These are phyloP conservation scores for Galerucella nymphaeae DNA, from an alignment of 2,888 invertebrate species.

Conservation along the genomic window DNA sequence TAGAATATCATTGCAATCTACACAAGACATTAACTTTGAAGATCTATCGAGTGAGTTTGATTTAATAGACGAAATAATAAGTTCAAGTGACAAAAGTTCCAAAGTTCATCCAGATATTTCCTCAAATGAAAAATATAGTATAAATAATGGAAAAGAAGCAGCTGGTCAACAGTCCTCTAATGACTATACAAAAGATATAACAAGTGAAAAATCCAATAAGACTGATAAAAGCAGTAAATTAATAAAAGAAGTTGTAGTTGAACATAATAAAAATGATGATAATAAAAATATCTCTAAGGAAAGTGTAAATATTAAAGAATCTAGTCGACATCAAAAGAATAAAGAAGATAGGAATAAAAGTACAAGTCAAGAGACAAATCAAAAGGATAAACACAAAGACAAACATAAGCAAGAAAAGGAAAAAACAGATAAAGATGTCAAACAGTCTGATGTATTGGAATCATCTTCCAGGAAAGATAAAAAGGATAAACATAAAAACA, in stretches of 20 bases:
- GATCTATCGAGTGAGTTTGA: conserved; percentile 63
- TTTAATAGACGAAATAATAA: conserved; percentile 64
- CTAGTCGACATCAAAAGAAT: conserved; percentile 35
- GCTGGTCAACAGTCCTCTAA: conserved; percentile 9
- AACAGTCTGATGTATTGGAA: conserved; percentile 5
- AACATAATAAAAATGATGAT: conserved; percentile 23
- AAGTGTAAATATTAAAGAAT: conserved; percentile 40
- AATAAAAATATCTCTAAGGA: conserved; percentile 29
- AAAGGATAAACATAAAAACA: conserved; percentile 32
- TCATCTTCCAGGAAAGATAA: conserved; percentile 18
- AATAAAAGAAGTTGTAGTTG: conserved; percentile 53
- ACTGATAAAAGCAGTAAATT: conserved; percentile 37
- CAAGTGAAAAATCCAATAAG: conserved; percentile 17
- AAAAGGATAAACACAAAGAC: conserved; percentile 34
- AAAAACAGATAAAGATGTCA: conserved; percentile 27
- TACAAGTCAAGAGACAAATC: conserved; percentile 38
- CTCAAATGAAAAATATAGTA: background rate
- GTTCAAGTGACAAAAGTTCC: conserved; percentile 39
- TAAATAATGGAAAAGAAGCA: conserved; percentile 30
- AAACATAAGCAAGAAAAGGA: conserved; percentile 36
- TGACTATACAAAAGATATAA: conserved; percentile 41
- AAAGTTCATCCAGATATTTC: conserved; percentile 33
- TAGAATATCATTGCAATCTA: conserved; percentile 45
- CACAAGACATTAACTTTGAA: conserved; percentile 58
- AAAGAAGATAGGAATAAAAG: conserved; percentile 53